Conservation (phyloP, 1,140 invertebrate species). For the Rhagoletis zephyria region DNA sequence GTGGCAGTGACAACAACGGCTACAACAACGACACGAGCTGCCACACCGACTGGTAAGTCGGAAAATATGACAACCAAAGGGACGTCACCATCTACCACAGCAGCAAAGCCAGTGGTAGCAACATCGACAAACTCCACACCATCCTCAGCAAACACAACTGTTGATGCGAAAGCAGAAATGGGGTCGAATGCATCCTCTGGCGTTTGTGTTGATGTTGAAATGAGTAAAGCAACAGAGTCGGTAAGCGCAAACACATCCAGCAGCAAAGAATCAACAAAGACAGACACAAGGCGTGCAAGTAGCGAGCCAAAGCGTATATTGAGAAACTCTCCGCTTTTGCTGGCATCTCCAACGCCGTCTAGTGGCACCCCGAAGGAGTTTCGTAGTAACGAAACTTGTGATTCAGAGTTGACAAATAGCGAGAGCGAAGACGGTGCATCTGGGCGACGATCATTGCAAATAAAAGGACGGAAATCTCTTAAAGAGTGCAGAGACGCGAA, state of each 20-base stretch:
- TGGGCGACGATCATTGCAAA: conserved; percentile 14
- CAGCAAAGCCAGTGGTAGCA: conserved; percentile 30
- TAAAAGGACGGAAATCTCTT: conserved; percentile 68
- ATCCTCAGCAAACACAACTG: conserved; percentile 28
- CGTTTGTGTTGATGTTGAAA: background rate
- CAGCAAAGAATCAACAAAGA: conserved; percentile 36
- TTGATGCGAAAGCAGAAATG: conserved; percentile 35
- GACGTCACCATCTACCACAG: conserved; percentile 9
- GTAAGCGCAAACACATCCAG: background rate
- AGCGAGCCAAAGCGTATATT: conserved; percentile 61
- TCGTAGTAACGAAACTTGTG: conserved; percentile 17
- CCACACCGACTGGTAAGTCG: background rate
- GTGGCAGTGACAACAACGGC: conserved; percentile 50
- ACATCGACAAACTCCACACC: background rate
- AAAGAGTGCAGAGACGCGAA: conserved; percentile 57
- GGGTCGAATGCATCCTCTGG: conserved; percentile 29
- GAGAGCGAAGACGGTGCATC: conserved; percentile 59
- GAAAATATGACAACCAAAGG: conserved; percentile 51
- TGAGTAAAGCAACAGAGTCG: conserved; percentile 21
- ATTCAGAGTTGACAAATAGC: conserved; percentile 55
- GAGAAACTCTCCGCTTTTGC: conserved; percentile 65
- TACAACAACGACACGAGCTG: conserved; percentile 13
- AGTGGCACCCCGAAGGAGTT: conserved; percentile 57
- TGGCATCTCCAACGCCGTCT: conserved; percentile 56
- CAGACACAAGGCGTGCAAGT: conserved; percentile 54